Percentiles rank a stretch among this genome's conserved stretches.
Conservation (phyloP, 1,140 invertebrate genomes). For the Brachionus koreanus region DNA sequence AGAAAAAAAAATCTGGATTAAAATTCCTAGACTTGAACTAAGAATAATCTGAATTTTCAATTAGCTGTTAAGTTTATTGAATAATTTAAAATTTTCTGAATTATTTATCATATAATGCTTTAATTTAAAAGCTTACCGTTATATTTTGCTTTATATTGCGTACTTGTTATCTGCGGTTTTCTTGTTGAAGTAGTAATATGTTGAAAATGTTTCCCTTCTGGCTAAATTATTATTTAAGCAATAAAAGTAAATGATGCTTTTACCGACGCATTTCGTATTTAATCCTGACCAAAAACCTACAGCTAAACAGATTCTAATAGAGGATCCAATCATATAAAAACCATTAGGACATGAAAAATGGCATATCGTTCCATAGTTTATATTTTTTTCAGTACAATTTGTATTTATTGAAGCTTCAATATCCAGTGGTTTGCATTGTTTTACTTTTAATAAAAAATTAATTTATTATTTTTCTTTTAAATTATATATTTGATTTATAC, state of each 20-base stretch:
- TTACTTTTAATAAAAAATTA: neutral
- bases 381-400: neutral
- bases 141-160: too few species aligned
- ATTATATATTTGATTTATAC: neutral
- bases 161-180: too few species aligned
- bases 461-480: neutral
- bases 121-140: too few species aligned
- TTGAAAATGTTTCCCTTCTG: neutral
- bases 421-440: neutral
- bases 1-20: too few species aligned
- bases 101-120: too few species aligned
- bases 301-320: neutral
- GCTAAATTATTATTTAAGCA: neutral
- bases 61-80: too few species aligned
- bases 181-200: too few species aligned
- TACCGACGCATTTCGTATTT: neutral
- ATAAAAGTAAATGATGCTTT: neutral
- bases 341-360: neutral
- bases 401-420: neutral
- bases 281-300: neutral
- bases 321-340: neutral
- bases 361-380: neutral
- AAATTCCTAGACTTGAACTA: too few species aligned
- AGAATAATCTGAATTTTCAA: too few species aligned
- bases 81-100: too few species aligned